Percentiles rank a stretch among this genome's conserved stretches.
These are phyloP conservation scores for Idaea straminata DNA, from an alignment of 2,888 invertebrate genomes.

Conservation along the genomic window DNA sequence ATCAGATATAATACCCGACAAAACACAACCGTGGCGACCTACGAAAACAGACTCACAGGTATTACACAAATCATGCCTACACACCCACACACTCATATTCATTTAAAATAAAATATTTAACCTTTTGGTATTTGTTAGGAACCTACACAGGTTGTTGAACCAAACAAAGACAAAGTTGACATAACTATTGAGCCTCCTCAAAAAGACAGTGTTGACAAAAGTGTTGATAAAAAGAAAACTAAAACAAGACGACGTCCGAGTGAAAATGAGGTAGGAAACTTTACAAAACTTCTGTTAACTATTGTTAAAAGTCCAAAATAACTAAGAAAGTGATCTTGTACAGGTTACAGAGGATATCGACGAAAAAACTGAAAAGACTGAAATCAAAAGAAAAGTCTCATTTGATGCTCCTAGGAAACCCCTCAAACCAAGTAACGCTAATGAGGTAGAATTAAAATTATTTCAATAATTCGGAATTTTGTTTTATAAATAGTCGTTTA, in stretches of 20 bases:
- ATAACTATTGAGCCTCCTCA: conserved; percentile 44
- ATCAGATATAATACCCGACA: conserved; percentile 64
- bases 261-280: conserved; percentile 48
- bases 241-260: conserved; percentile 41
- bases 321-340: conserved; percentile 11
- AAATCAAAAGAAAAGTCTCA: conserved; percentile 38
- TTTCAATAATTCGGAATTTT: not conserved
- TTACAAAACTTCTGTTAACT: not conserved
- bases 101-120: conserved; percentile 14
- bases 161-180: conserved; percentile 52
- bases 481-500: not conserved
- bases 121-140: conserved; percentile 43
- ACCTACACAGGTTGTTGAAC: conserved; percentile 43
- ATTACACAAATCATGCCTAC: conserved; percentile 28
- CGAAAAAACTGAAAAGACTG: conserved; percentile 31
- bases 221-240: conserved; percentile 22
- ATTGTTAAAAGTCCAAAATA: not conserved
- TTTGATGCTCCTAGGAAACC: conserved; percentile 34
- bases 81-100: conserved; percentile 32
- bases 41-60: conserved; percentile 63
- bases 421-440: conserved; percentile 35
- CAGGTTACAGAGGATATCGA: conserved; percentile 34
- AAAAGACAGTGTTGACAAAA: conserved; percentile 47
- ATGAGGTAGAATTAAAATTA: conserved; percentile 34
- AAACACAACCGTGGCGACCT: conserved; percentile 67